Conservation (phyloP, 2,113 vertebrate species). For the Steatornis caripensis region DNA sequence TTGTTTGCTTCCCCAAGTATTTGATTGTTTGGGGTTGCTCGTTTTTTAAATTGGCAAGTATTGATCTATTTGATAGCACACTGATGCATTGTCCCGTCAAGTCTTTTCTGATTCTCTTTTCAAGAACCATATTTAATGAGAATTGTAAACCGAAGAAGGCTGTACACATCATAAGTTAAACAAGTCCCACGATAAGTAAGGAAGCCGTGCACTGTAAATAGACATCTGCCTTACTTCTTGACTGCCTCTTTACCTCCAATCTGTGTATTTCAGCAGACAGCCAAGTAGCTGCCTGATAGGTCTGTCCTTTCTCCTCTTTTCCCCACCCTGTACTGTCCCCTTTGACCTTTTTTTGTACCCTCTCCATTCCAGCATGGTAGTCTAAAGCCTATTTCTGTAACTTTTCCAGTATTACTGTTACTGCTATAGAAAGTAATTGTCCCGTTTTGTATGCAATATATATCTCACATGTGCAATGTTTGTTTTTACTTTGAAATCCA, state of each 20-base stretch:
- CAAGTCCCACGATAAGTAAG: background rate
- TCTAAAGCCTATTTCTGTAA: background rate
- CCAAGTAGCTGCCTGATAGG: background rate
- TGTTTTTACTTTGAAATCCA: conserved; percentile 76
- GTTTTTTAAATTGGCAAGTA: background rate
- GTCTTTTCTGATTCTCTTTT: background rate
- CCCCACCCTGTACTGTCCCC: background rate
- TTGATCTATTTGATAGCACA: background rate
- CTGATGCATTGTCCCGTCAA: background rate
- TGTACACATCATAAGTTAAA: background rate
- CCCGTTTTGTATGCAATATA: background rate
- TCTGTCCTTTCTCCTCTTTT: background rate
- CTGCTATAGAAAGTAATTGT: background rate
- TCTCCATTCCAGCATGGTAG: conserved; percentile 13
- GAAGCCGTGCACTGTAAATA: background rate
- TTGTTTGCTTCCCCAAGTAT: background rate
- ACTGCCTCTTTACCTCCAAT: background rate
- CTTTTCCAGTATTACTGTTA: background rate
- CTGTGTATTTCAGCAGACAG: background rate
- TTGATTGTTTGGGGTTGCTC: background rate
- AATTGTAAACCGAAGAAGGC: background rate
- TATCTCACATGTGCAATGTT: conserved; percentile 59
- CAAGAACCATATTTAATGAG: background rate
- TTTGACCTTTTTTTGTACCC: background rate
- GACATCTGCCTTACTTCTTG: background rate